Conservation (phyloP, 37 sponge, comb jelly and placozoan species). For the Mnemiopsis leidyi region DNA sequence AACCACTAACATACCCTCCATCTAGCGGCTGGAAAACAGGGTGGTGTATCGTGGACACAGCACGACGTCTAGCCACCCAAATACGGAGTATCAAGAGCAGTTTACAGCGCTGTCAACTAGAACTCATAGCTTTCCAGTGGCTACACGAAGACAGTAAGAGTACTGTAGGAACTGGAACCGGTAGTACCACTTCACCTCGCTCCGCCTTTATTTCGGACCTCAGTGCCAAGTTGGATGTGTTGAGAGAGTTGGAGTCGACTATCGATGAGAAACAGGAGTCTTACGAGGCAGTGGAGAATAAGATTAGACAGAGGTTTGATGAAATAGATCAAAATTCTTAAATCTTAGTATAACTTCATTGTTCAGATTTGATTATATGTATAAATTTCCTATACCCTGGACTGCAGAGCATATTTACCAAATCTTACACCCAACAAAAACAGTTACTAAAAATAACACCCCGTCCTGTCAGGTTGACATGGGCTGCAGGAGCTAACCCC, state of each 20-base stretch:
- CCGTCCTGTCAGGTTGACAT: too few species aligned
- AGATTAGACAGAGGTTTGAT: constrained; percentile 89
- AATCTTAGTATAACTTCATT: too few species aligned
- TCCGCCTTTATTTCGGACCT: constrained; percentile 28
- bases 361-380: too few species aligned
- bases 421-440: too few species aligned
- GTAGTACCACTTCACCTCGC: too few species aligned
- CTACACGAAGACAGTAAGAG: background rate
- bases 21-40: background rate
- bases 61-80: background rate
- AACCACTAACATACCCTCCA: too few species aligned
- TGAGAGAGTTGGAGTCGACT: constrained; percentile 24
- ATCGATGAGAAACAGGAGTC: constrained; percentile 73
- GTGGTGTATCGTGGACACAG: background rate
- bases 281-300: constrained; percentile 78
- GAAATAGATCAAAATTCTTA: too few species aligned
- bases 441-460: too few species aligned
- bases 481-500: constrained; percentile 96
- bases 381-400: too few species aligned
- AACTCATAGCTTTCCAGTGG: constrained; percentile 50
- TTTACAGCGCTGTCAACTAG: constrained; percentile 9
- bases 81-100: background rate
- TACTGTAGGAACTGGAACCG: background rate
- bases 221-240: background rate
- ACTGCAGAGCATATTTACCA: too few species aligned